Conservation (phyloP, 1,140 invertebrate species). For the Rhagoletis pomonella region DNA sequence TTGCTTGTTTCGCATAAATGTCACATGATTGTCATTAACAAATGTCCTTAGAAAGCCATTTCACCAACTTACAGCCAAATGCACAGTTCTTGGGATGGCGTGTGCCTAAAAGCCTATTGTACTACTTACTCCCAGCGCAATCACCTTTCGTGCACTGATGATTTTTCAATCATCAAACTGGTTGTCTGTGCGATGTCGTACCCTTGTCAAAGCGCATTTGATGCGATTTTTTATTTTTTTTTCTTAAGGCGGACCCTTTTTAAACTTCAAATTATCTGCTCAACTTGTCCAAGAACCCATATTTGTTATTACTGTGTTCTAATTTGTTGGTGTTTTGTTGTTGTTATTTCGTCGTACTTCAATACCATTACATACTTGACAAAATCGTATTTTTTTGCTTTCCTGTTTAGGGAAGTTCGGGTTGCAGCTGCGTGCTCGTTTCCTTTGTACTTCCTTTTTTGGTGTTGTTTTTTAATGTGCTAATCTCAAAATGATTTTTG, state of each 20-base stretch:
- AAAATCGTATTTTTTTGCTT: neutral
- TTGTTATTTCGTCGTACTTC: neutral
- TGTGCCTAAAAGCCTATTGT: neutral
- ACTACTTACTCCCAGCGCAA: neutral
- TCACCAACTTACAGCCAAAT: neutral
- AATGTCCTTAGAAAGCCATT: constrained; percentile 43
- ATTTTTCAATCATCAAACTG: neutral
- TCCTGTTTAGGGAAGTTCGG: neutral
- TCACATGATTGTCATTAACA: constrained; percentile 60
- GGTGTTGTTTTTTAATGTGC: neutral
- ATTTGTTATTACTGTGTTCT: constrained; percentile 31
- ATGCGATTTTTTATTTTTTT: neutral
- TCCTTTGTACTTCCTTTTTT: neutral
- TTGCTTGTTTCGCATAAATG: constrained; percentile 49
- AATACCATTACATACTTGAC: neutral
- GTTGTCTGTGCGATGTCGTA: neutral
- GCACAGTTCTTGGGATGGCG: neutral
- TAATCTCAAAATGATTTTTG: constrained; percentile 3
- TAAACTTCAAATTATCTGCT: constrained; percentile 32
- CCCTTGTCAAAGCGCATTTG: constrained; percentile 36
- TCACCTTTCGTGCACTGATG: neutral
- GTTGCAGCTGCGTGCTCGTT: neutral
- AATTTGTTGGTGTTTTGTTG: neutral
- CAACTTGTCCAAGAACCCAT: neutral
- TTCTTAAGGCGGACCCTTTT: neutral